Evolutionary conservation across 2,888 invertebrate genomes (phyloP).

Genomic region (Eurytoma adleriae): DNA sequence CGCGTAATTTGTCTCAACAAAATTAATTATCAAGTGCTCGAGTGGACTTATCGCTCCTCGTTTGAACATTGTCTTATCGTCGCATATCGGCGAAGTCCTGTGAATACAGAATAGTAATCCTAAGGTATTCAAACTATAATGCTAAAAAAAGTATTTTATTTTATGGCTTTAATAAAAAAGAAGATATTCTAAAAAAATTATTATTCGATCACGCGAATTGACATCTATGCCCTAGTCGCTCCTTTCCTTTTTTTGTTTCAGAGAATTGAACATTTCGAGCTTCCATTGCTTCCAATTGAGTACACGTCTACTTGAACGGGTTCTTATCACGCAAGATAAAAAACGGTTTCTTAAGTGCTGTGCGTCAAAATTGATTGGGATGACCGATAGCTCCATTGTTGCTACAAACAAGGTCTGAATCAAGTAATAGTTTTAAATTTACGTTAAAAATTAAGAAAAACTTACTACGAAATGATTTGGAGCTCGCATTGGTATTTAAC

Average conservation of each 20-base stretch:
- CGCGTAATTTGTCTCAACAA: background rate
- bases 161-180: constrained; percentile 52
- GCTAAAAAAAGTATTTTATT: constrained; percentile 41
- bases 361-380: constrained; percentile 16
- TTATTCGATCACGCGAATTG: background rate
- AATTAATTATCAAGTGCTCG: background rate
- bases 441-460: background rate
- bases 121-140: constrained; percentile 38
- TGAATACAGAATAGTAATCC: constrained; percentile 31
- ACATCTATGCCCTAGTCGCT: background rate
- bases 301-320: constrained; percentile 9
- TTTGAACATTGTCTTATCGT: constrained; percentile 21
- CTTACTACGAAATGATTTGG: background rate
- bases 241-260: constrained; percentile 23
- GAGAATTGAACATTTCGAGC: background rate
- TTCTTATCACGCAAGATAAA: constrained; percentile 25
- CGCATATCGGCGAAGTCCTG: constrained; percentile 35
- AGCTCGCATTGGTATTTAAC: background rate
- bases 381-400: constrained; percentile 6
- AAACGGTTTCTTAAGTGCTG: background rate
- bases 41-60: background rate
- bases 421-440: constrained; percentile 3
- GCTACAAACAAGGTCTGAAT: background rate
- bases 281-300: background rate
- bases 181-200: constrained; percentile 11